Evolutionary conservation across 2,113 vertebrate genomes (phyloP).

Genomic region (Lipotes vexillifer): DNA sequence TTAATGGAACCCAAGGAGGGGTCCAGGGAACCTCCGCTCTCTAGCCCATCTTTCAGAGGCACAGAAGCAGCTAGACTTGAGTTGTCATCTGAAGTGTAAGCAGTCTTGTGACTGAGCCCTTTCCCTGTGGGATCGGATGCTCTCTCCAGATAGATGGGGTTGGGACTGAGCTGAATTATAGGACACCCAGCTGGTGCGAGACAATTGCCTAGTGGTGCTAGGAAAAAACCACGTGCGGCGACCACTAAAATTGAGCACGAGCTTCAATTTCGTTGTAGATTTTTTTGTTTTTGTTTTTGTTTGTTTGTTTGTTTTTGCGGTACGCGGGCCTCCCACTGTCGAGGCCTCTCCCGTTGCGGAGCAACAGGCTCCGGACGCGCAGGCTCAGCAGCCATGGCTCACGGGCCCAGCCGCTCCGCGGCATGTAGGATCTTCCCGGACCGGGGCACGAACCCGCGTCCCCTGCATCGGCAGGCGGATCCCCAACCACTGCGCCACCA

Average conservation of each 20-base stretch:
- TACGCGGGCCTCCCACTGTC: too few species aligned
- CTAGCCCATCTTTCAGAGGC: not conserved
- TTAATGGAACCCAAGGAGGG: rapidly evolving
- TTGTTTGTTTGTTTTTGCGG: too few species aligned
- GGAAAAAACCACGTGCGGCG: rapidly evolving
- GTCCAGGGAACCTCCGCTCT: not conserved
- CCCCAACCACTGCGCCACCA: too few species aligned
- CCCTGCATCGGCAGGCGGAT: too few species aligned
- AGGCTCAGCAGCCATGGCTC: too few species aligned
- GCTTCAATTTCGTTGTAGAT: not conserved
- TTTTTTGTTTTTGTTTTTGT: too few species aligned
- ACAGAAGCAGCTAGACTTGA: not conserved
- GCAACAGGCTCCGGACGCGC: too few species aligned
- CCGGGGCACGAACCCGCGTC: too few species aligned
- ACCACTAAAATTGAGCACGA: not conserved
- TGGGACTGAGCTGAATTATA: not conserved
- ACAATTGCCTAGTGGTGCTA: not conserved
- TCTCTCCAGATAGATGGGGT: not conserved
- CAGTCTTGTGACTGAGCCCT: not conserved
- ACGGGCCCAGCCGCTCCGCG: too few species aligned
- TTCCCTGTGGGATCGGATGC: not conserved
- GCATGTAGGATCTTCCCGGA: too few species aligned
- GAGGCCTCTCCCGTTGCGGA: too few species aligned
- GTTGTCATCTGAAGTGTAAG: not conserved
- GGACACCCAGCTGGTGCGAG: not conserved